Conservation (phyloP, 2,797 vertebrate species). For the Luscinia megarhynchos region DNA sequence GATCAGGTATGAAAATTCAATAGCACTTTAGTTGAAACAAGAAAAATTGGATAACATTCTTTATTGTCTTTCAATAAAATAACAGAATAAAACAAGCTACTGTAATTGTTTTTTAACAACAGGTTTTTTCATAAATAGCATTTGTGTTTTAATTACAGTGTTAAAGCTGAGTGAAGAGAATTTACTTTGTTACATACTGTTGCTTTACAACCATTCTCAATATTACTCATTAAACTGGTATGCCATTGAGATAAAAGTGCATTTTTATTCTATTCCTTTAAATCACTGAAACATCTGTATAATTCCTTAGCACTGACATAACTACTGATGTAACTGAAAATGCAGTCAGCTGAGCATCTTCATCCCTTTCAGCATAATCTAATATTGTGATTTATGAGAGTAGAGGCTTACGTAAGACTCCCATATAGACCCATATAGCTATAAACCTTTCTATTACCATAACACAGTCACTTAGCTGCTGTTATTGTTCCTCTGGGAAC, state of each 20-base stretch:
- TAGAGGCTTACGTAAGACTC: background rate
- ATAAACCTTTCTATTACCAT: background rate
- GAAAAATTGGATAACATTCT: background rate
- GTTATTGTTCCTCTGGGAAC: background rate
- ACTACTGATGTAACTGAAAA: background rate
- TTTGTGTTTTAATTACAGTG: slow-evolving; percentile 44
- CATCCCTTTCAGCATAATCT: background rate
- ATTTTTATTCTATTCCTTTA: slow-evolving; percentile 7
- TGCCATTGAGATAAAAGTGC: background rate
- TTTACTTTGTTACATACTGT: background rate
- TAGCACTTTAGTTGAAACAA: slow-evolving; percentile 26
- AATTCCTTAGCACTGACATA: background rate
- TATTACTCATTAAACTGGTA: background rate
- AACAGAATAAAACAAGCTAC: slow-evolving; percentile 19
- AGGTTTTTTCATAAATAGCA: slow-evolving; percentile 10
- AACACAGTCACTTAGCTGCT: background rate
- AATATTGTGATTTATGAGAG: background rate
- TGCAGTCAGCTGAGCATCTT: background rate
- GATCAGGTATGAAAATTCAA: slow-evolving; percentile 43
- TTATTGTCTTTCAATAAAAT: slow-evolving; percentile 39
- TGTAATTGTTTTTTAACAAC: background rate
- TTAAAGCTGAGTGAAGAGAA: background rate
- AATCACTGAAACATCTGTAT: background rate
- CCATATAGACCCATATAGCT: background rate
- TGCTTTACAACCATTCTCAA: slow-evolving; percentile 3